Conservation (phyloP, 1,140 invertebrate species). For the Ceratoteleas bidentatus region DNA sequence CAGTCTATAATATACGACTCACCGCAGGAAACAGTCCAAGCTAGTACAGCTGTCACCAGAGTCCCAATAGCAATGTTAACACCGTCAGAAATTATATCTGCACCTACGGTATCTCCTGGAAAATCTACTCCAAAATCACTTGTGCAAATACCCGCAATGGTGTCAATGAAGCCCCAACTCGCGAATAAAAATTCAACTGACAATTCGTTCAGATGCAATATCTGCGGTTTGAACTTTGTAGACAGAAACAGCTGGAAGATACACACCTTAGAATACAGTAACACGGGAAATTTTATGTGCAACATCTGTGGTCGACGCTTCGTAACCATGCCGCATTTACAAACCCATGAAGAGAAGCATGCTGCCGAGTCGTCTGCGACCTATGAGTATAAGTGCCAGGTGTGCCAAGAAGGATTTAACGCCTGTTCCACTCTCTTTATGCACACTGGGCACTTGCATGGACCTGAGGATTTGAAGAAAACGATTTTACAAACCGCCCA, state of each 20-base stretch:
- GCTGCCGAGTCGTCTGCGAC: not conserved
- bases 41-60: not conserved
- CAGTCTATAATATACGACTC: slow-evolving; percentile 3
- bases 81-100: not conserved
- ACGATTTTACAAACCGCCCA: not conserved
- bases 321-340: slow-evolving; percentile 10
- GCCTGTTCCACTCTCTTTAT: not conserved
- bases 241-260: slow-evolving; percentile 33
- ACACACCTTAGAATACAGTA: slow-evolving; percentile 50
- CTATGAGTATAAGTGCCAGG: slow-evolving; percentile 34
- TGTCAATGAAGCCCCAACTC: not conserved
- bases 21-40: not conserved
- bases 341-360: slow-evolving; percentile 57
- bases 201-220: slow-evolving; percentile 12
- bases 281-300: slow-evolving; percentile 42
- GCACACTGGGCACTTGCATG: slow-evolving; percentile 61
- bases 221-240: slow-evolving; percentile 47
- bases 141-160: no score
- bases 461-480: slow-evolving; percentile 35
- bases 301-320: slow-evolving; percentile 51
- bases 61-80: not conserved
- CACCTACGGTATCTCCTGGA: not conserved
- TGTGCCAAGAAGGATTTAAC: slow-evolving; percentile 51
- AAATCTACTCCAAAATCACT: not conserved
- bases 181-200: not conserved